Base-by-base conservation (phyloP, 2,797 vertebrate species). In the Hemibagrus guttatus region DNA sequence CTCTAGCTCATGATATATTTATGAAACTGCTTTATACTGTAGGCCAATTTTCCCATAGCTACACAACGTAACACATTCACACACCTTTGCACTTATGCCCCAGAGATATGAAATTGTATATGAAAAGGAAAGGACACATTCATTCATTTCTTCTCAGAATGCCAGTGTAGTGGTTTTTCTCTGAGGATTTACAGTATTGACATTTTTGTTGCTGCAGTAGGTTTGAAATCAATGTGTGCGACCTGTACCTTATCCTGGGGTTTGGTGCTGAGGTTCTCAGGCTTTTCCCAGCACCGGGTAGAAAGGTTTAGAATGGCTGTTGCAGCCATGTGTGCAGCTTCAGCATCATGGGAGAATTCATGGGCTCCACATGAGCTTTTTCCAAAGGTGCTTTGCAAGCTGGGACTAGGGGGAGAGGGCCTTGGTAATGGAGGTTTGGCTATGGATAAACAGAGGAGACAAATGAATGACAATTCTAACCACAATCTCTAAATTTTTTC, bases 241-340 rank as follows among this genome's bases (percentile, higher is more conserved):
- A 63, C 52, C 35, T 26, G 21, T 83, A 90, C 90, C 90, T 91
- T 87, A 81, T 95, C 96, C 83, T 95, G 97, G 6, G 95, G 95
- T 92, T 97, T 99, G 75, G 96, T 98, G 95, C 98, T 98, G 90
- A 99, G 98, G 93, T 99, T 99, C 93, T 99, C 98, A 0, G 98
- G 98, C 94, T 96, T 98, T 91, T 99, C 98, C 98, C 98, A 99
- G 94, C 98, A 99, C 90, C 98, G 97, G 0, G 98, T 99, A 85
- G 98, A 99, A 92, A 99, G 97, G 94, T 99, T 99, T 90, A 99
- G 94, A 93, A 99, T 99, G 93, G 98, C 98, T 0, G 98, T 99
- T 91, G 98, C 98, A 0, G 98, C 98, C 98, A 99, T 99, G 94
- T 99, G 98, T 0, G 98, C 98, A 0, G 98, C 98, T 94, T 99